Percentiles rank a stretch among this genome's conserved stretches.
Evolutionary conservation across 2,113 vertebrate species (phyloP).

Genomic region (Thunnus thynnus): DNA sequence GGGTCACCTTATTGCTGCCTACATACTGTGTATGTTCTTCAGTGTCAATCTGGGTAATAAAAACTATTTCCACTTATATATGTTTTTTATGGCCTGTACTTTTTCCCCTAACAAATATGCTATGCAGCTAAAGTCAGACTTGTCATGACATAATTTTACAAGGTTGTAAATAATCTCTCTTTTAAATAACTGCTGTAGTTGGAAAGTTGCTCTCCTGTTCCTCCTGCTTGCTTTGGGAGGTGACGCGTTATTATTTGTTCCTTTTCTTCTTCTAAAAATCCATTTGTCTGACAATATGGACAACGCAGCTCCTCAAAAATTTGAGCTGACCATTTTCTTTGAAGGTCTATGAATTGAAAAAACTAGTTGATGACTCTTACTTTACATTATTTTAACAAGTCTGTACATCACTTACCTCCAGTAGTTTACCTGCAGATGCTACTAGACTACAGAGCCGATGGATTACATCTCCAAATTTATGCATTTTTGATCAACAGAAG

Average conservation of each 20-base stretch:
- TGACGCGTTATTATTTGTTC: neutral
- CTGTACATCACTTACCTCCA: neutral
- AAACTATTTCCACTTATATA: neutral
- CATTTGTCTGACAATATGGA: neutral
- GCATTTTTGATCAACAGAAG: neutral
- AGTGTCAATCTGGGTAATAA: neutral
- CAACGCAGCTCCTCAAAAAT: too few species aligned
- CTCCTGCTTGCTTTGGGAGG: neutral
- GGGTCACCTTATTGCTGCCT: too few species aligned
- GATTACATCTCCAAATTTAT: neutral
- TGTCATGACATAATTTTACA: neutral
- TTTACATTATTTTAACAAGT: neutral
- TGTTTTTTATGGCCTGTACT: neutral
- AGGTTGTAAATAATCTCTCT: neutral
- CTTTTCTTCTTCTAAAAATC: neutral
- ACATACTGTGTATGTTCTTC: too few species aligned
- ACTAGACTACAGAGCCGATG: neutral
- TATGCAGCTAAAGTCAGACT: neutral
- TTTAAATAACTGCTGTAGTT: neutral
- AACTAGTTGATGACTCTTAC: too few species aligned
- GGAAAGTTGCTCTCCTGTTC: neutral
- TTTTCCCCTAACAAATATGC: neutral
- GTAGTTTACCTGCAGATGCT: conserved; percentile 1
- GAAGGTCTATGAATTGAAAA: too few species aligned
- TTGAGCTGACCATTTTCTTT: too few species aligned